Evolutionary conservation across 2,797 vertebrate species (phyloP), one percentile per base, ranked within the genome.

Genomic region (Xenopus petersii): DNA sequence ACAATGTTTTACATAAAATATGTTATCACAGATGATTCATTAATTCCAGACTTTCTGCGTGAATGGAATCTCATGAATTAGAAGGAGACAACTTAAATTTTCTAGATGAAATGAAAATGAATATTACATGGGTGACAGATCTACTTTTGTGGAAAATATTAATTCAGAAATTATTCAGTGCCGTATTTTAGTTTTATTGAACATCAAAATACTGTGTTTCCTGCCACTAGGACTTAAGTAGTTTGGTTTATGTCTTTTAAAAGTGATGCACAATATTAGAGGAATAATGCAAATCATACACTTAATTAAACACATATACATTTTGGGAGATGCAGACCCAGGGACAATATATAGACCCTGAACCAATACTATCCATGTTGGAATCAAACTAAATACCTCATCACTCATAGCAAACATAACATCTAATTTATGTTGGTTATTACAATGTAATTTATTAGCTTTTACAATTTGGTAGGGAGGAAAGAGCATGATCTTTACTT

Each of bases 1-100:
- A 64, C 62, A 64, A 64, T 64, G 62, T 64, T 64, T 64, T 64
- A 64, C 62, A 64, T 64, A 64, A 64, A 46, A 64, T 64, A 64
- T 64, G 62, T 64, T 64, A 64, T 64, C 62, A 46, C 46, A 64
- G 62, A 64, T 64, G 62, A 64, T 64, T 64, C 62, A 64, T 64
- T 64, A 64, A 64, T 64, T 64, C 62, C 62, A 42, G 16, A 21
- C 62, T 64, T 64, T 64, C 33, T 64, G 62, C 62, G 36, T 64
- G 62, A 64, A 64, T 17, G 36, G 33, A 64, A 64, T 47, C 62
- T 46, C 62, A 64, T 64, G 62, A 64, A 64, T 46, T 64, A 42
- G 30, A 64, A 46, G 62, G 30, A 64, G 62, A 64, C 62, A 64
- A 64, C 62, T 64, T 64, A 64, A 16, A 64, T 64, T 64, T 63